Base-by-base conservation (phyloP, 2,888 invertebrate genomes). In the Macrophya alboannulata region DNA sequence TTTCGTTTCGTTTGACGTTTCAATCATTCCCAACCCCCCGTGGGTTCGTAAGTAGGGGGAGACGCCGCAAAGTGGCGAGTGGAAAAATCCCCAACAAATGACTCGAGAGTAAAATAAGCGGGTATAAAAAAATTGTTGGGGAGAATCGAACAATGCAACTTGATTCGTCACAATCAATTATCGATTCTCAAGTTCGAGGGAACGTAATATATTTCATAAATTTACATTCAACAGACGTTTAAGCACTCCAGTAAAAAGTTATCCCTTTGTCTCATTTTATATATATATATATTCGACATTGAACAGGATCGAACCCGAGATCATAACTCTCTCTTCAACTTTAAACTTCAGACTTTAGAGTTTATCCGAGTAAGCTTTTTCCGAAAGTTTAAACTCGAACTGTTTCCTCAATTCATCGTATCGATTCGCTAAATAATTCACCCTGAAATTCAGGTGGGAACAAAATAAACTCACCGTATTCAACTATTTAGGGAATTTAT, bases 1-100 rank as follows among this genome's bases (percentile, higher is more conserved):
- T 45, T 74, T 79, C 59, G 48, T 76, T 81, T 45, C 81, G 81
- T 81, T 81, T 62, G 81, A 81, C 81, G 62, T 81, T 81, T 81
- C 81, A 81, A 81, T 81, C 81, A 81, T 51, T 62, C 62, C 62
- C 59, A 25, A 59, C 31, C 48, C 62, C 25, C 59, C 17, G 74
- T 2, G 8, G 9, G n/a, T 6, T 62, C 17, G 40, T 59, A 62
- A 21, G 25, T 21, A 4, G 43, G 43, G 40, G 59, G 10, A 15
- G 25, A 43, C 43, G 62, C n/a, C n/a, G 51, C n/a, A 55, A 25
- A 51, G 62, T 62, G 43, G 72, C 51, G 77, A 77, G 15, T 77
- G 55, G 55, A 77, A 77, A 55, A 77, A 31, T 77, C 31, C 55
- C 37, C n/a, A 25, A 37, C 77, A 77, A 77, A 51, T 77, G 77